A percentile compares a stretch with the other conserved stretches of the same genome.
Evolutionary conservation across 2,797 vertebrate genomes (phyloP).

Genomic region (Neostethus bicornis): DNA sequence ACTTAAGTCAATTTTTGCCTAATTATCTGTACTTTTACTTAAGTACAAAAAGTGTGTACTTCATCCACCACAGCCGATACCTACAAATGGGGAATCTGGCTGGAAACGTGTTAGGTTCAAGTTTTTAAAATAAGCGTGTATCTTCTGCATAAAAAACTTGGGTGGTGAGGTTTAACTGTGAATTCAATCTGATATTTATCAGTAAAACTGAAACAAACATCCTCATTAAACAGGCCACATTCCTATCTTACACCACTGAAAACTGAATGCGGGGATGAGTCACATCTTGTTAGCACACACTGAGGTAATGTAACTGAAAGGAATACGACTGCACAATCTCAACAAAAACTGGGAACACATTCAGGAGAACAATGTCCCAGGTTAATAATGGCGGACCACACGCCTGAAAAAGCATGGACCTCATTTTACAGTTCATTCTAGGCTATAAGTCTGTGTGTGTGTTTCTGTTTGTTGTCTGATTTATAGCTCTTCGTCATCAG

Average conservation of each 20-base stretch:
- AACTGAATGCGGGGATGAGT: constrained; percentile 4
- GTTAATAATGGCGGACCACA: constrained; percentile 39
- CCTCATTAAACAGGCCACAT: background rate
- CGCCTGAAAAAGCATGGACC: constrained; percentile 23
- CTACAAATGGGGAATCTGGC: no score
- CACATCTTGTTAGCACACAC: constrained; percentile 9
- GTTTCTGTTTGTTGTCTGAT: constrained; percentile 66
- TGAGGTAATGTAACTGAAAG: constrained; percentile 32
- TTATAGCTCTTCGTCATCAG: constrained; percentile 65
- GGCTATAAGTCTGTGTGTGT: constrained; percentile 33
- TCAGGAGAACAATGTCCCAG: constrained; percentile 18
- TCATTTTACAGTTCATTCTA: constrained; percentile 57
- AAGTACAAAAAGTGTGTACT: no score
- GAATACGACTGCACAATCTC: constrained; percentile 25
- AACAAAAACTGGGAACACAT: constrained; percentile 34
- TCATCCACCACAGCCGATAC: no score
- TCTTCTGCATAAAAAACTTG: no score
- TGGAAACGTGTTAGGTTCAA: constrained; percentile 14
- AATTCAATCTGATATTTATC: background rate
- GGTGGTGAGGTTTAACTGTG: background rate
- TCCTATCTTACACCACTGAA: constrained; percentile 7
- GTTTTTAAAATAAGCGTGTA: no score
- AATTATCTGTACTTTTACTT: no score
- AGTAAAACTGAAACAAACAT: constrained; percentile 3
- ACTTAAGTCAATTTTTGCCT: no score